Base-by-base conservation (phyloP, 1,140 invertebrate species). In the Augochlora pura region DNA sequence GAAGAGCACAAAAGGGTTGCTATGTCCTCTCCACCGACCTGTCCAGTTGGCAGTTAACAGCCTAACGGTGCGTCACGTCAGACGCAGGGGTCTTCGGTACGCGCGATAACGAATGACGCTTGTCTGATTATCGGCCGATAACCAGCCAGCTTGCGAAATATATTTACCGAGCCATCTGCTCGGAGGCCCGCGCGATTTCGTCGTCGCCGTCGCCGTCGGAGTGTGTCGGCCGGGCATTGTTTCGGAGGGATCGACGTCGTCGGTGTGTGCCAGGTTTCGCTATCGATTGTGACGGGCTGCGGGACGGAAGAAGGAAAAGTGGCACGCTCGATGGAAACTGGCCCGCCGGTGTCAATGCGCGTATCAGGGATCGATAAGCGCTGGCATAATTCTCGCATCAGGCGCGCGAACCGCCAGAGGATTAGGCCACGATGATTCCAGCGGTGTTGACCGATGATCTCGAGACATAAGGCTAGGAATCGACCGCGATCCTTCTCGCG, bases 281-380 rank as follows among this genome's bases (percentile, higher is more conserved):
- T 78, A 78, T 78, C 49, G 76, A 72, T 72, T 46, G 60, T 23
- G 46, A 39, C 9, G 21, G 21, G 59, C n/a, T n/a, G 23, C 21
- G 16, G 38, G 32, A n/a, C 16, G 25, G n/a, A 4, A 27, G 1
- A 57, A 65, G 32, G 59, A 54, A 72, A 78, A 72, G 68, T 77
- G 39, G 32, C 60, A 54, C 68, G 67, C 27, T 54, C 67, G 59
- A 77, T 62, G 66, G 32, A 32, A 32, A 32, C 23, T 69, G 32
- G 54, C 54, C 54, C 16, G 0, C 32, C 59, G 68, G 23, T 72
- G 67, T 75, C 75, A 77, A 63, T 68, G 67, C 63, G 57, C 68
- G 39, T 25, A 57, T 38, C 32, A 12, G 27, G 39, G 46, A 64
- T 64, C 68, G 60, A 72, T 77, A 64, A 71, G 71, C 18, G 59